Evolutionary conservation across 2,888 invertebrate genomes (phyloP).

Genomic region (Steinernema scapterisci): DNA sequence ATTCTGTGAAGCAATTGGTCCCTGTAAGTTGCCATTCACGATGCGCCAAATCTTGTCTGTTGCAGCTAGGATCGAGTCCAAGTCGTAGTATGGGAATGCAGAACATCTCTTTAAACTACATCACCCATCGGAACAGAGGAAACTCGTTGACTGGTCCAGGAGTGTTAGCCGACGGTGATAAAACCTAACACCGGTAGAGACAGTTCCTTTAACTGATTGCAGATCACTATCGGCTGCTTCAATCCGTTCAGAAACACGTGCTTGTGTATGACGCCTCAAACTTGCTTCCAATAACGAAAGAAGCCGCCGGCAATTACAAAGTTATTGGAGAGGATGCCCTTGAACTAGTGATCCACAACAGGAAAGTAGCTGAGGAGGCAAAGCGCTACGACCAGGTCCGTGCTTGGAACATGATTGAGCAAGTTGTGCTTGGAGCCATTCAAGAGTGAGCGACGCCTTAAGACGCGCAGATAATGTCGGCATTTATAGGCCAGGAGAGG

Average conservation of each 20-base stretch:
- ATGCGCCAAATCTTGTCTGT: neutral
- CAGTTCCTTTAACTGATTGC: neutral
- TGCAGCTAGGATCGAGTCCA: constrained; percentile 15
- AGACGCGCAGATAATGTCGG: too few relatives aligned
- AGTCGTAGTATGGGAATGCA: constrained; percentile 23
- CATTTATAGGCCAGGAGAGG: too few relatives aligned
- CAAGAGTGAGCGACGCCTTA: neutral
- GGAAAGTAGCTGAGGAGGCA: neutral
- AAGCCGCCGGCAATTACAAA: neutral
- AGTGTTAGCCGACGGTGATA: neutral
- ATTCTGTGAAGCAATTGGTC: neutral
- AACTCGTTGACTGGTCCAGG: neutral
- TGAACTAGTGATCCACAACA: constrained; percentile 6
- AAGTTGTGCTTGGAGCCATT: neutral
- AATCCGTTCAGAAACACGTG: neutral
- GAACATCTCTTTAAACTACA: constrained; percentile 17
- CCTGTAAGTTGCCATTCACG: neutral
- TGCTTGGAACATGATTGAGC: constrained; percentile 12
- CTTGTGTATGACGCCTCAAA: neutral
- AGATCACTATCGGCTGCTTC: neutral
- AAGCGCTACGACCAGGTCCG: neutral
- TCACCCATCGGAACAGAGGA: constrained; percentile 7
- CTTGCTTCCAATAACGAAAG: neutral
- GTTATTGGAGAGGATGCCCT: constrained; percentile 1
- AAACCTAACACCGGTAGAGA: too few relatives aligned